Conservation (phyloP, 2,888 invertebrate species). For the Rhamnusium bicolor region DNA sequence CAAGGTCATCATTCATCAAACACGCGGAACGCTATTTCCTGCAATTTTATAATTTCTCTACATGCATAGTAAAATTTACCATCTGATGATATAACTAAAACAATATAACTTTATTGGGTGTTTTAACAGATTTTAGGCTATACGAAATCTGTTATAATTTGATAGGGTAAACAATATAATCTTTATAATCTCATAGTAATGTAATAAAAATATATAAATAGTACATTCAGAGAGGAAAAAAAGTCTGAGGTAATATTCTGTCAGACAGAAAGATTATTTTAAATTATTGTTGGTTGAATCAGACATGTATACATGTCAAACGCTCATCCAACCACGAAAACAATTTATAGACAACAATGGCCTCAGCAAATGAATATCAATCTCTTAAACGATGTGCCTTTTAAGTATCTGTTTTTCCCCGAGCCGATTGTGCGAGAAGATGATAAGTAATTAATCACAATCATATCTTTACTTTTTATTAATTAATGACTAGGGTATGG, state of each 20-base stretch:
- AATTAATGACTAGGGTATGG: too few relatives aligned
- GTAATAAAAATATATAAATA: background rate
- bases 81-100: background rate
- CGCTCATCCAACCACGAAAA: too few relatives aligned
- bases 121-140: background rate
- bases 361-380: too few relatives aligned
- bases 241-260: background rate
- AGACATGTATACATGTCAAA: too few relatives aligned
- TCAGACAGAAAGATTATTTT: background rate
- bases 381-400: too few relatives aligned
- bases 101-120: background rate
- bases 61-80: background rate
- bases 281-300: background rate
- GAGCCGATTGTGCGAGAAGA: too few relatives aligned
- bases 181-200: background rate
- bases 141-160: background rate
- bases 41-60: conserved; percentile 1
- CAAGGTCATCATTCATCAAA: conserved; percentile 47
- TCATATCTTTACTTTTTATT: too few relatives aligned
- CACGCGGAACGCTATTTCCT: conserved; percentile 46
- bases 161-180: background rate
- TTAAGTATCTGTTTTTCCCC: too few relatives aligned
- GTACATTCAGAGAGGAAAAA: background rate
- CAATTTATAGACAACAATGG: too few relatives aligned
- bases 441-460: too few relatives aligned